Evolutionary conservation across 2,113 vertebrate species (phyloP), one percentile per base, ranked within the genome.

Genomic region (Rostratula benghalensis): DNA sequence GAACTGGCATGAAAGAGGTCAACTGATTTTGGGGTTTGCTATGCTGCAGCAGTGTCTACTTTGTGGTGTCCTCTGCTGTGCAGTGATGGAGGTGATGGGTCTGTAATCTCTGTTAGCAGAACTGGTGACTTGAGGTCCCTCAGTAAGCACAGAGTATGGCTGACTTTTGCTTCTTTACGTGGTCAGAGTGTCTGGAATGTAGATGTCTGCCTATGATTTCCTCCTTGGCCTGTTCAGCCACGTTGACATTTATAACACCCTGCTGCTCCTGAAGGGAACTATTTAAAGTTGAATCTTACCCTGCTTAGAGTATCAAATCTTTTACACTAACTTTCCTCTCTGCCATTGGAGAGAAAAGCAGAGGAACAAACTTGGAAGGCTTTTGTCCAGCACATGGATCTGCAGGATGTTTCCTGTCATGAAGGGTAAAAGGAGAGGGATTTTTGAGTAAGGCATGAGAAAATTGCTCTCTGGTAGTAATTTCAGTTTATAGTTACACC

Each of bases 231-330:
- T 74, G 24, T 83, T 90, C 31, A 69, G 28, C 24, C 1, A 1
- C 1, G 0, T 37, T 31, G 69, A 19, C 16, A 10, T 35, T 35
- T 59, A 18, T 35, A 53, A n/a, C 2, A 9, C 27, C 23, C 11
- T 64, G 27, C 13, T 65, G 48, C 30, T 87, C 46, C 27, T 46
- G 23, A 43, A 27, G 45, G 33, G 39, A 6, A 1, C 21, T 57
- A 1, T 23, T 50, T 51, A 12, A 35, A 43, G 12, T 50, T 13
- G 25, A 69, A 9, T 24, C 17, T 25, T 69, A 23, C 1, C 3
- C 41, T 74, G 2, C 59, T 45, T 51, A 31, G 35, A 33, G 6
- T 25, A 24, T 41, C 20, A 13, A 24, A 14, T 15, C 9, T 76
- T 75, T 64, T 43, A 31, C 11, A 13, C 10, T 21, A 4, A 67